Percentiles rank a stretch among this genome's conserved stretches.
Evolutionary conservation across 2,797 vertebrate genomes (phyloP).

Genomic region (Merluccius polli): DNA sequence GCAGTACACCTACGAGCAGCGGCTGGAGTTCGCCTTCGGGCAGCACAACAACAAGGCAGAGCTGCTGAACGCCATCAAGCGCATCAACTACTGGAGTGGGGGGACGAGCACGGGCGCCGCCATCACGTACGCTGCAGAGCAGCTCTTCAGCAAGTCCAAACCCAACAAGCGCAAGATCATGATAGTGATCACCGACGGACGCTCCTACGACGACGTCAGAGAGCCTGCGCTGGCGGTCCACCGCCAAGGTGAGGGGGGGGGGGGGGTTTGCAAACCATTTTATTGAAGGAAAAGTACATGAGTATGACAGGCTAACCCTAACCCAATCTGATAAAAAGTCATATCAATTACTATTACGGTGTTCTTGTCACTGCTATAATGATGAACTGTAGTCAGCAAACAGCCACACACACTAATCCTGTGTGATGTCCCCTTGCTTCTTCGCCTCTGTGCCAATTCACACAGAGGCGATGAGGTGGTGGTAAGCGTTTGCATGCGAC

Average conservation of each 20-base stretch:
- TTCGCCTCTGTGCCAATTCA: constrained; percentile 14
- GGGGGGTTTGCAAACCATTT: too few species aligned
- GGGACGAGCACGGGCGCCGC: constrained; percentile 96
- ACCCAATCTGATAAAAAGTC: background rate
- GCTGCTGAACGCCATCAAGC: constrained; percentile 85
- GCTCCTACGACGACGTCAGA: constrained; percentile 91
- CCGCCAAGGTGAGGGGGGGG: constrained; percentile 76
- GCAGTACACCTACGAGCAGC: constrained; percentile 97
- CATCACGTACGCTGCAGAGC: constrained; percentile 86
- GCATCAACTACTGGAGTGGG: constrained; percentile 94
- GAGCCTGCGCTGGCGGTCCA: constrained; percentile 84
- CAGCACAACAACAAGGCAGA: constrained; percentile 84
- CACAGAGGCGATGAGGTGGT: constrained; percentile 4
- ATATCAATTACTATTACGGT: too few species aligned
- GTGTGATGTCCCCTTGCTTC: background rate
- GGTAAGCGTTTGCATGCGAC: constrained; percentile 13
- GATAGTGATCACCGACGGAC: constrained; percentile 95
- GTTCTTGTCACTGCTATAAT: too few species aligned
- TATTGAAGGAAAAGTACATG: background rate
- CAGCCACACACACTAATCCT: background rate
- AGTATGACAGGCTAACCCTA: background rate
- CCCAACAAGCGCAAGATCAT: constrained; percentile 96
- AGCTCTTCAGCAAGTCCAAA: constrained; percentile 96
- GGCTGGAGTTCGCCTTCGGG: constrained; percentile 91
- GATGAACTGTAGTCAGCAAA: background rate